Conservation (phyloP, 2,113 vertebrate genomes). For the Aptenodytes forsteri region DNA sequence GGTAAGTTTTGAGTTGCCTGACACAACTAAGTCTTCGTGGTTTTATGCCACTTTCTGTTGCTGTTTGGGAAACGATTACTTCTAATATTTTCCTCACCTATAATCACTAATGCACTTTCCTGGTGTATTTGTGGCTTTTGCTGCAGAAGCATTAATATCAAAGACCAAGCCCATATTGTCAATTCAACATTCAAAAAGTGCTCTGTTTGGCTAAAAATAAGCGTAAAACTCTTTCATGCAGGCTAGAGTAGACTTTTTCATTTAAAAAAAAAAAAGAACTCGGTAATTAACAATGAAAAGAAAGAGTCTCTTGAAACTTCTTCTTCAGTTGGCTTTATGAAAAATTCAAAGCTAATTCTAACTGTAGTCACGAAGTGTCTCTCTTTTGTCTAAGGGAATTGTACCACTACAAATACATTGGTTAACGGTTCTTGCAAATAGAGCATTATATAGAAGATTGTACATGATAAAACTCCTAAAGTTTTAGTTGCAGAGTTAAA, state of each 20-base stretch:
- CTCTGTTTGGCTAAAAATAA: slow-evolving; percentile 23
- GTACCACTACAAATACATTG: neutral
- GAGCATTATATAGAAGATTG: neutral
- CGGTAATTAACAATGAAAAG: slow-evolving; percentile 42
- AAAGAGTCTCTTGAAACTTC: slow-evolving; percentile 44
- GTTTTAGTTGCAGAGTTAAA: neutral
- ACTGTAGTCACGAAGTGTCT: slow-evolving; percentile 11
- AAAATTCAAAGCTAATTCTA: slow-evolving; percentile 43
- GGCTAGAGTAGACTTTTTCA: neutral
- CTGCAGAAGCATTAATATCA: neutral
- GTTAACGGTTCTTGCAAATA: neutral
- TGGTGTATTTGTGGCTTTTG: neutral
- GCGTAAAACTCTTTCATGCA: neutral
- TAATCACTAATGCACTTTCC: neutral
- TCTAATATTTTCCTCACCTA: neutral
- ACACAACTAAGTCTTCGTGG: neutral
- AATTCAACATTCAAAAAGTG: neutral
- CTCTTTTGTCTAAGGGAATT: neutral
- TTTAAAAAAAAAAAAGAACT: neutral
- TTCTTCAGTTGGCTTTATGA: slow-evolving; percentile 29
- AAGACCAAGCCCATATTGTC: neutral
- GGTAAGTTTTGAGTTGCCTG: neutral
- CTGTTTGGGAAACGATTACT: neutral
- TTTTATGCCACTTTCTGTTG: neutral
- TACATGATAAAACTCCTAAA: neutral